Evolutionary conservation across 1,140 invertebrate genomes (phyloP), one percentile per base, ranked within the genome.

Genomic region (Palaemon carinicauda): DNA sequence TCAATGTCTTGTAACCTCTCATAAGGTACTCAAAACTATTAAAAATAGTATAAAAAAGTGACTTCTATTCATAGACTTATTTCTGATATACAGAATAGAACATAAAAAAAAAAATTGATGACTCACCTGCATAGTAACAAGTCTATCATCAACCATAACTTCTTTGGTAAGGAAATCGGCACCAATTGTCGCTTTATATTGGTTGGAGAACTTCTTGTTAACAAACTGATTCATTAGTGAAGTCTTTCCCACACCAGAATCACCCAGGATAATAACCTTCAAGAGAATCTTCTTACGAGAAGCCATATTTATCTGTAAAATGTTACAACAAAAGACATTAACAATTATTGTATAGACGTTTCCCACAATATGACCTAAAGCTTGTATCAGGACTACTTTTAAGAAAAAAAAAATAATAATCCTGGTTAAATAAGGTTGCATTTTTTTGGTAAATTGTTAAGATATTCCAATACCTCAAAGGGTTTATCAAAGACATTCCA

Each of bases 161-260:
- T 99, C 98, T 93, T 99, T 99, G 89, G 98, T 99, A 89, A 99
- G 94, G 92, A 99, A 99, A 94, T 99, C 99, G 87, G 99, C 99
- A 87, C 99, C 99, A 92, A 99, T 99, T 86, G 99, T 99, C 73
- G 99, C 98, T 93, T 99, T 99, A 93, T 99, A 99, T 93, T 99
- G 98, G 93, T 99, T 99, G 90, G 97, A 98, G 93, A 99, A 99
- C 92, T 99, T 98, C 92, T 99, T 99, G 93, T 98, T 99, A 84
- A 99, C 98, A 95, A 99, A 99, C 92, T 99, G 98, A 93, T 99
- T 99, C 99, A 99, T 99, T 10, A 99, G 93, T n/a, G 98, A 99
- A 81, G 99, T 99, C 92, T 99, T 99, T 7, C 99, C 99, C 85
- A 99, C 99, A 90, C 98, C 98, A 90, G 97, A 98, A 92, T 99